These are phyloP conservation scores for Calcarius lapponicus DNA, from an alignment of 2,797 vertebrate genomes.

Conservation along the genomic window DNA sequence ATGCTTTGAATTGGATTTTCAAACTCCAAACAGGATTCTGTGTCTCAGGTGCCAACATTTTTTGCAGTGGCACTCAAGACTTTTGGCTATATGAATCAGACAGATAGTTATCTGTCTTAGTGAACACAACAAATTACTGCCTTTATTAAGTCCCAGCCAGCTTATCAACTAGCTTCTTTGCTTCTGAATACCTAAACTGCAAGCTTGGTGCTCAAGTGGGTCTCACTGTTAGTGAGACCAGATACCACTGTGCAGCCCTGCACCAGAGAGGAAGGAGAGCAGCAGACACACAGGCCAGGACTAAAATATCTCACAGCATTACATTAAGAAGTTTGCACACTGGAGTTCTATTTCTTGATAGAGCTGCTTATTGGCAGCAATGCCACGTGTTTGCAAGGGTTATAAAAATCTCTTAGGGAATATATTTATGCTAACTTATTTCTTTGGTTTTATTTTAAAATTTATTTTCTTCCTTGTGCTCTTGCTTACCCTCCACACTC, in stretches of 20 bases:
- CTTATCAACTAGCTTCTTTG: not conserved
- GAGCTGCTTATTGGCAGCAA: not conserved
- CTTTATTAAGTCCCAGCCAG: not conserved
- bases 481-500: not conserved
- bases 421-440: not conserved
- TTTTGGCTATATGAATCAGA: not conserved
- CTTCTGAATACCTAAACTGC: not conserved
- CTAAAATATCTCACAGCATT: not conserved
- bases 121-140: not conserved
- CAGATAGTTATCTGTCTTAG: too few relatives aligned
- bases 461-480: not conserved
- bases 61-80: not conserved
- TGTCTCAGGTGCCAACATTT: not conserved
- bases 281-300: not conserved
- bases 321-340: not conserved
- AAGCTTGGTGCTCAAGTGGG: not conserved
- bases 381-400: not conserved
- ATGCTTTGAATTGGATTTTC: slow-evolving; percentile 10
- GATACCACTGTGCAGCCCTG: not conserved
- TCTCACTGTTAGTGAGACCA: not conserved
- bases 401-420: not conserved
- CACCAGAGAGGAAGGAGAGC: not conserved
- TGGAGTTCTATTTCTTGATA: not conserved
- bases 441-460: not conserved
- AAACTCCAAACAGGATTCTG: not conserved